Evolutionary conservation across 2,888 invertebrate genomes (phyloP).

Genomic region (Neelides folsomi): DNA sequence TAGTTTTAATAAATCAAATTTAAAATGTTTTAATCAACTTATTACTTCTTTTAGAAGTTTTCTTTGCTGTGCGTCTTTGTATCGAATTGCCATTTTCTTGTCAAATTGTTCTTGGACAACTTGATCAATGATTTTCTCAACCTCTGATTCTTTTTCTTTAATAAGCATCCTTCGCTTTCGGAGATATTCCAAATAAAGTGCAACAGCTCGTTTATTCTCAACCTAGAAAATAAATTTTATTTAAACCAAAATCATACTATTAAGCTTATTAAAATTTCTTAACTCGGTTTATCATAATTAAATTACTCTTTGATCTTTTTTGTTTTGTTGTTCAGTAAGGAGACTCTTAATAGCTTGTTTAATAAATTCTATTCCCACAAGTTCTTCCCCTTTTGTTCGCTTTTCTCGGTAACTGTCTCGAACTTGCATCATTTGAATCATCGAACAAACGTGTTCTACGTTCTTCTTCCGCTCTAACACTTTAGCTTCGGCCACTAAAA

Average conservation of each 20-base stretch:
- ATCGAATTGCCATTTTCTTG: constrained; percentile 19
- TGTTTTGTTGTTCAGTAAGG: constrained; percentile 12
- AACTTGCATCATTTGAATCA: constrained; percentile 15
- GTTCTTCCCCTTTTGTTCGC: constrained; percentile 25
- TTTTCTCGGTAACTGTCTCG: constrained; percentile 24
- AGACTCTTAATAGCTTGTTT: constrained; percentile 22
- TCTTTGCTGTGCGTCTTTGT: constrained; percentile 23
- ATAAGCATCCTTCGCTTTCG: constrained; percentile 20
- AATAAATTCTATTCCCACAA: constrained; percentile 26
- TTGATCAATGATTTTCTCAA: constrained; percentile 26
- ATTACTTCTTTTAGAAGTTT: constrained; percentile 22
- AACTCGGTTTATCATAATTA: background rate
- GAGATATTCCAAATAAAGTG: constrained; percentile 27
- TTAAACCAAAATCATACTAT: constrained; percentile 1
- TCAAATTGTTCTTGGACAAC: constrained; percentile 30
- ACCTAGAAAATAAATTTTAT: too few species aligned
- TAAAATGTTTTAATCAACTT: background rate
- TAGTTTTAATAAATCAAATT: too few species aligned
- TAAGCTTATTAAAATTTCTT: constrained; percentile 1
- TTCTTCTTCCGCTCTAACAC: constrained; percentile 10
- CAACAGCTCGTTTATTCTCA: constrained; percentile 23
- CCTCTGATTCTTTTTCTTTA: constrained; percentile 19
- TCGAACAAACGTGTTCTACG: constrained; percentile 22
- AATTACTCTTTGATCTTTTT: background rate
- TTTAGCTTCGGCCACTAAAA: constrained; percentile 16